Conservation (phyloP, 2,888 invertebrate species). For the Clostera curtula region DNA sequence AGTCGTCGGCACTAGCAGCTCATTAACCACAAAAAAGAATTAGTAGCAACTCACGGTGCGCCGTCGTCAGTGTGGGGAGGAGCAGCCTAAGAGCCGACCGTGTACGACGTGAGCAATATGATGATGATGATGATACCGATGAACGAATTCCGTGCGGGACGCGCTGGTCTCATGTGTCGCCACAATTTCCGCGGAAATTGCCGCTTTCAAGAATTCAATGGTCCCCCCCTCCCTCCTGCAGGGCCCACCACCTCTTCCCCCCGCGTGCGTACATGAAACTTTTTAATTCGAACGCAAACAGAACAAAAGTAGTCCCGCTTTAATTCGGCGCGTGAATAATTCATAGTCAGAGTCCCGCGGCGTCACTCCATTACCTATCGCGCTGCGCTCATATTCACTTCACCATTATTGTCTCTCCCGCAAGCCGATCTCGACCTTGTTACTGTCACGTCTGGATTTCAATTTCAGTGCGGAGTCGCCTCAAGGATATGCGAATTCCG, state of each 20-base stretch:
- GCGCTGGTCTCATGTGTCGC: slow-evolving; percentile 12
- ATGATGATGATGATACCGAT: too few species aligned
- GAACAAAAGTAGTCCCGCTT: slow-evolving; percentile 33
- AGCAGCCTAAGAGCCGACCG: too few species aligned
- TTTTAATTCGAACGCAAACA: slow-evolving; percentile 40
- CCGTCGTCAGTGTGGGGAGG: too few species aligned
- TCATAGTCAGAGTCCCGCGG: slow-evolving; percentile 33
- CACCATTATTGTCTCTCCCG: slow-evolving; percentile 23
- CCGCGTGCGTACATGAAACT: slow-evolving; percentile 25
- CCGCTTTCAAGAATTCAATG: slow-evolving; percentile 27
- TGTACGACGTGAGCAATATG: too few species aligned
- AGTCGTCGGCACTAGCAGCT: too few species aligned
- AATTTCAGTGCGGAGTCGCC: slow-evolving; percentile 4
- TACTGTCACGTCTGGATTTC: not conserved
- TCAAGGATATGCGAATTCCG: slow-evolving; percentile 28
- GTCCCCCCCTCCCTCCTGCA: slow-evolving; percentile 4
- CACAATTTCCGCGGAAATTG: slow-evolving; percentile 22
- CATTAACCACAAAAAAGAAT: too few species aligned
- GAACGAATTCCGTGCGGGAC: too few species aligned
- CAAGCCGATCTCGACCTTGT: slow-evolving; percentile 10
- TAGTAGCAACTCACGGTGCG: too few species aligned
- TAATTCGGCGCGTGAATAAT: slow-evolving; percentile 42
- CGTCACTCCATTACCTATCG: slow-evolving; percentile 37
- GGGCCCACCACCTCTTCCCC: slow-evolving; percentile 1
- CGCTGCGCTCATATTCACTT: slow-evolving; percentile 39